Conservation (phyloP, 2,797 vertebrate species). For the Carapus acus region DNA sequence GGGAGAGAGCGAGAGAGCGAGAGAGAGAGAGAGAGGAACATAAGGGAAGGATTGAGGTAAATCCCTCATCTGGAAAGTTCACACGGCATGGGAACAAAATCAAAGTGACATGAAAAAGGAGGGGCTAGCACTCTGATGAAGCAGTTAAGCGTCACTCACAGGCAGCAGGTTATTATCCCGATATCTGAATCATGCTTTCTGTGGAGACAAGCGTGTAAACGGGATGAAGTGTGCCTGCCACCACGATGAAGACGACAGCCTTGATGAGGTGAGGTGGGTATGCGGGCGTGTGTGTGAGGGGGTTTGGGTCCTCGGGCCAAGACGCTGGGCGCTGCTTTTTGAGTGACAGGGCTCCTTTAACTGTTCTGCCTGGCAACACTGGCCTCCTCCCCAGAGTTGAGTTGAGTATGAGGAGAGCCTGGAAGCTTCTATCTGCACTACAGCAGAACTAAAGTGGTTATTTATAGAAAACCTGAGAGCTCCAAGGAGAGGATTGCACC, state of each 20-base stretch:
- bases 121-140: constrained; percentile 51
- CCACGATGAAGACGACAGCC: constrained; percentile 55
- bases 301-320: too few relatives aligned
- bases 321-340: constrained; percentile 33
- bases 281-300: too few relatives aligned
- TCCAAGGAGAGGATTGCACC: constrained; percentile 48
- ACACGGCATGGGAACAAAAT: constrained; percentile 55
- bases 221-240: constrained; percentile 67
- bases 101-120: constrained; percentile 58
- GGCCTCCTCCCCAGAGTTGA: constrained; percentile 61
- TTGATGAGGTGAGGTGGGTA: constrained; percentile 62
- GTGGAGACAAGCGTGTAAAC: constrained; percentile 68
- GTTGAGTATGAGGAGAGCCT: constrained; percentile 53
- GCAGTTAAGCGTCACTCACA: constrained; percentile 55
- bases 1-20: constrained; percentile 20
- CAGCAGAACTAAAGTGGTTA: constrained; percentile 75
- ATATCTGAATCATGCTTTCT: constrained; percentile 57
- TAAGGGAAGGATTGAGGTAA: constrained; percentile 30
- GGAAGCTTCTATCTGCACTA: constrained; percentile 74
- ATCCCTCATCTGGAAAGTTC: constrained; percentile 56
- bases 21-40: not conserved
- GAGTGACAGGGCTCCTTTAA: constrained; percentile 74
- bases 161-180: constrained; percentile 58
- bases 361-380: constrained; percentile 75
- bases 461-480: constrained; percentile 75